Evolutionary conservation across 2,888 invertebrate species (phyloP).

Genomic region (Eupithecia vulgata): DNA sequence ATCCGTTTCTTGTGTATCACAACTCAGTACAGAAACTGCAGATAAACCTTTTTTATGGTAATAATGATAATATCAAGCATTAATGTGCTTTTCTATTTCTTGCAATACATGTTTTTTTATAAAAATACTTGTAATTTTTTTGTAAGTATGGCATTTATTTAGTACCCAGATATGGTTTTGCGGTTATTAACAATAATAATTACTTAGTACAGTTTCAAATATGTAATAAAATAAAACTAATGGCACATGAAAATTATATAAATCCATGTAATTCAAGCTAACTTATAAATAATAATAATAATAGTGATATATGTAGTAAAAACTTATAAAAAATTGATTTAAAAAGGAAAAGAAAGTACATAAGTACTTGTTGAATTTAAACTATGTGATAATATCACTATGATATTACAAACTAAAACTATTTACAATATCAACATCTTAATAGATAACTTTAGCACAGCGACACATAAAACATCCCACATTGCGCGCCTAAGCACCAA

Average conservation of each 20-base stretch:
- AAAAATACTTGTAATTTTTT: constrained; percentile 18
- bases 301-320: constrained; percentile 15
- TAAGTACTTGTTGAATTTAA: background rate
- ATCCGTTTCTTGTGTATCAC: no score
- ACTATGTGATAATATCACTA: constrained; percentile 14
- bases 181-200: constrained; percentile 2
- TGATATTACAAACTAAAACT: constrained; percentile 18
- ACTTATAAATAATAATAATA: constrained; percentile 21
- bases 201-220: constrained; percentile 3
- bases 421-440: constrained; percentile 36
- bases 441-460: constrained; percentile 22
- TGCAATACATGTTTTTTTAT: background rate
- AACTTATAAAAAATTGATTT: constrained; percentile 20
- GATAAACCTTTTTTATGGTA: no score
- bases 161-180: constrained; percentile 13
- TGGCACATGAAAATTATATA: constrained; percentile 27
- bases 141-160: constrained; percentile 28
- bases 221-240: constrained; percentile 13
- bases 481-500: constrained; percentile 4
- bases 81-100: no score
- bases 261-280: constrained; percentile 25
- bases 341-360: constrained; percentile 16
- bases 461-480: constrained; percentile 15
- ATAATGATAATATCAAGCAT: background rate
- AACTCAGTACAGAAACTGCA: no score